These are phyloP conservation scores for Ctenoplectra terminalis DNA, from an alignment of 1,140 invertebrate genomes.

Conservation along the genomic window DNA sequence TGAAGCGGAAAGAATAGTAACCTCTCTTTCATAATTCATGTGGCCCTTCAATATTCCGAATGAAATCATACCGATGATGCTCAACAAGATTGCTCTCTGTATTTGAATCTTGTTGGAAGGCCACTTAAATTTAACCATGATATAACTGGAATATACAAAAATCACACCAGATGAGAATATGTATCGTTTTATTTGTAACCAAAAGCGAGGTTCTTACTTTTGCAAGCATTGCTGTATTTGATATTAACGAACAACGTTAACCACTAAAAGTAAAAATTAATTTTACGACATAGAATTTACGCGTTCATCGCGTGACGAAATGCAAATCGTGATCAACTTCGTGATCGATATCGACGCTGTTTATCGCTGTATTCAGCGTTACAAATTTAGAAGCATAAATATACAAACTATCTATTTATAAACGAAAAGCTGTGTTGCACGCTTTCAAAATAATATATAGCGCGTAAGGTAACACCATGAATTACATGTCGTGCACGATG, in stretches of 20 bases:
- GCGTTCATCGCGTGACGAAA: background rate
- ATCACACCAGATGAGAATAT: background rate
- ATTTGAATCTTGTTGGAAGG: conserved; percentile 39
- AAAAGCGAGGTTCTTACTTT: background rate
- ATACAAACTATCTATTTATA: background rate
- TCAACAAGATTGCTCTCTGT: conserved; percentile 58
- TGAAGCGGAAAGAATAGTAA: conserved; percentile 24
- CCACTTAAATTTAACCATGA: conserved; percentile 51
- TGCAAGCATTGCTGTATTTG: background rate
- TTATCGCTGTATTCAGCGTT: background rate
- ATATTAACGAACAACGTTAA: too few relatives aligned
- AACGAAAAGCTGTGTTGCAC: background rate
- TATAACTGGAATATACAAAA: background rate
- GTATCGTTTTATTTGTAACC: background rate
- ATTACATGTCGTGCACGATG: background rate
- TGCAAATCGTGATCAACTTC: background rate
- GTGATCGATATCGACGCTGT: background rate
- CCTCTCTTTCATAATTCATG: conserved; percentile 64
- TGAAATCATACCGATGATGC: conserved; percentile 56
- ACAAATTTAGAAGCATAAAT: background rate
- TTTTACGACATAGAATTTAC: background rate
- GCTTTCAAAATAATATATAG: background rate
- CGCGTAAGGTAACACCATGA: too few relatives aligned
- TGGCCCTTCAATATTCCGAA: conserved; percentile 63
- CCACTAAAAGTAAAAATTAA: background rate